These are phyloP conservation scores for Morelia viridis DNA, from an alignment of 2,797 vertebrate species.

Conservation along the genomic window DNA sequence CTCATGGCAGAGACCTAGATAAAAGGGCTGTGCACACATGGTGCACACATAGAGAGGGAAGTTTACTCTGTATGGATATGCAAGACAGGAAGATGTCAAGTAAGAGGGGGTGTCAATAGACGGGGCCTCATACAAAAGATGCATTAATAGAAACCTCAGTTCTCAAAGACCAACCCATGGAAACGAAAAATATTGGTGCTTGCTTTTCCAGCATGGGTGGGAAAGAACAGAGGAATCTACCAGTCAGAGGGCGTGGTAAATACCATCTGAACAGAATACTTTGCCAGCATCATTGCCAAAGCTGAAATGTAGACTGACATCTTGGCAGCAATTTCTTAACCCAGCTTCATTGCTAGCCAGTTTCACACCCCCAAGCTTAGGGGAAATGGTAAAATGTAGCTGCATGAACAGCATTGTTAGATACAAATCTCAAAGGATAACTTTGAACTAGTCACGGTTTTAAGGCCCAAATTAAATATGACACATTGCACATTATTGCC, in stretches of 20 bases:
- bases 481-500: background rate
- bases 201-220: background rate
- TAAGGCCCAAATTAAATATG: background rate
- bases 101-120: background rate
- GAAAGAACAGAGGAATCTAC: background rate
- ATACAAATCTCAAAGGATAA: background rate
- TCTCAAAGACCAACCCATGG: background rate
- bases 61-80: background rate
- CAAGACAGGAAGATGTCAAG: background rate
- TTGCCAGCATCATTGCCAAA: background rate
- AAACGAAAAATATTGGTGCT: background rate
- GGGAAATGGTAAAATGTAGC: background rate
- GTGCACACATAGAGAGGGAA: background rate
- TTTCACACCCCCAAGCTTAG: background rate
- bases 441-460: background rate
- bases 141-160: background rate
- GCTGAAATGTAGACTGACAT: background rate
- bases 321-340: background rate
- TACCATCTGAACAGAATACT: background rate
- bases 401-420: background rate
- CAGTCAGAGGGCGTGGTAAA: background rate
- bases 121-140: background rate
- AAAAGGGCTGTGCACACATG: background rate
- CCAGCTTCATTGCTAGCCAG: background rate
- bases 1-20: background rate